Evolutionary conservation across 2,888 invertebrate genomes (phyloP).

Genomic region (Pterostichus niger): DNA sequence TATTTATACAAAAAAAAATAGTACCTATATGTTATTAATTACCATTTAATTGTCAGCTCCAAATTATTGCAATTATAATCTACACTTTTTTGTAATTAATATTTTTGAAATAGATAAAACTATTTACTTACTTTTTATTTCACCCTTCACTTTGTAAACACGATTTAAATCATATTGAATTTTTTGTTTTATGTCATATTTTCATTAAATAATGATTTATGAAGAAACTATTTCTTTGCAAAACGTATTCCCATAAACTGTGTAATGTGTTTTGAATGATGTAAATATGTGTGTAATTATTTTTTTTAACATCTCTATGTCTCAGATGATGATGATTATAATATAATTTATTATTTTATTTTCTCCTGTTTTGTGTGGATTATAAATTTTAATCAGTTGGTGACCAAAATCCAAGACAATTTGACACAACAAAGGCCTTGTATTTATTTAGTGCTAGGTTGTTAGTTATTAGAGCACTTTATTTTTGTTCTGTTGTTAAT

Average conservation of each 20-base stretch:
- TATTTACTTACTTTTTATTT: not conserved
- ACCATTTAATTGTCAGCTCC: too few species aligned
- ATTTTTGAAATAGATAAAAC: not conserved
- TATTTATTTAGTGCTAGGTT: slow-evolving; percentile 22
- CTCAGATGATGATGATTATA: slow-evolving; percentile 1
- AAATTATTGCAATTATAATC: too few species aligned
- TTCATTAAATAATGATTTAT: slow-evolving; percentile 4
- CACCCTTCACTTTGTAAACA: not conserved
- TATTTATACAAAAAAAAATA: too few species aligned
- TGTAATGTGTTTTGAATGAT: slow-evolving; percentile 38
- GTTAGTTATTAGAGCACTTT: not conserved
- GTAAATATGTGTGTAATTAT: slow-evolving; percentile 29
- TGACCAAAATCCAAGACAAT: slow-evolving; percentile 24
- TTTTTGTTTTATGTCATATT: not conserved
- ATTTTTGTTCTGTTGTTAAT: slow-evolving; percentile 34
- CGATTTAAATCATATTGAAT: too few species aligned
- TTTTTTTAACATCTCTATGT: slow-evolving; percentile 20
- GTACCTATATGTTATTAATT: too few species aligned
- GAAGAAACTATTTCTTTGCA: slow-evolving; percentile 5
- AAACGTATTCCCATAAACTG: slow-evolving; percentile 13
- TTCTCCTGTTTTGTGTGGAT: slow-evolving; percentile 14
- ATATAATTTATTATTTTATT: slow-evolving; percentile 14
- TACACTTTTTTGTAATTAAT: not conserved
- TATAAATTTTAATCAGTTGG: slow-evolving; percentile 27
- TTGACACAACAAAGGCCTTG: slow-evolving; percentile 26